Evolutionary conservation across 2,888 invertebrate genomes (phyloP), one percentile per base, ranked within the genome.

Genomic region (Hipparchia sbordonii): DNA sequence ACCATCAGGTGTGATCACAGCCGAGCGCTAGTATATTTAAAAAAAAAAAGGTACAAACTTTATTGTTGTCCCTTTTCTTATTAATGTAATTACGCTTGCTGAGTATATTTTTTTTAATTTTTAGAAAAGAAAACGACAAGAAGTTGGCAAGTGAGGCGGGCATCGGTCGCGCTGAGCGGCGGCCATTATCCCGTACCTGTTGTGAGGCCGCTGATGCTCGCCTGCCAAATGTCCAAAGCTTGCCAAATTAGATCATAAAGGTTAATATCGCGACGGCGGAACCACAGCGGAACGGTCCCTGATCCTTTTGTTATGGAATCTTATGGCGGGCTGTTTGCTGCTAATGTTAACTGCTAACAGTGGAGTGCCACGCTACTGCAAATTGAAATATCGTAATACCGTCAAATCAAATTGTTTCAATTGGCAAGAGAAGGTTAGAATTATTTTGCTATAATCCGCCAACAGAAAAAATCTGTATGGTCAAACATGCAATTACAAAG

Each of bases 201-300:
- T 85, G 86, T 84, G 81, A 82, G 82, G 79, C 80, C 82, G 83
- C 84, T 83, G 83, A 84, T 81, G 72, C 72, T 76, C 70, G 80
- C 76, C 81, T 90, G 91, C 91, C 91, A 91, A 91, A 90, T 86
- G 84, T 83, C 82, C 79, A 76, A 68, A 59, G 76, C 83, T 77
- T 89, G 91, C 91, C 91, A 91, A 91, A 91, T 90, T 87, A 87
- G 82, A 85, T 87, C 88, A 84, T 91, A 88, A 89, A 91, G 91
- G 91, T 91, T 90, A 89, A 91, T 85, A 85, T 85, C 86, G 79
- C 78, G 74, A 71, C 68, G 77, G 77, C 77, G 77, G 77, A 75
- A 60, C 59, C 51, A 51, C 51, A 12, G 51, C 33, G 12, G 76
- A 81, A 80, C 79, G 79, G 81, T 80, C 73, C 76, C 70, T 72